A percentile compares a stretch with the other conserved stretches of the same genome.
Conservation (phyloP, 2,797 vertebrate species). For the Pangasius djambal region DNA sequence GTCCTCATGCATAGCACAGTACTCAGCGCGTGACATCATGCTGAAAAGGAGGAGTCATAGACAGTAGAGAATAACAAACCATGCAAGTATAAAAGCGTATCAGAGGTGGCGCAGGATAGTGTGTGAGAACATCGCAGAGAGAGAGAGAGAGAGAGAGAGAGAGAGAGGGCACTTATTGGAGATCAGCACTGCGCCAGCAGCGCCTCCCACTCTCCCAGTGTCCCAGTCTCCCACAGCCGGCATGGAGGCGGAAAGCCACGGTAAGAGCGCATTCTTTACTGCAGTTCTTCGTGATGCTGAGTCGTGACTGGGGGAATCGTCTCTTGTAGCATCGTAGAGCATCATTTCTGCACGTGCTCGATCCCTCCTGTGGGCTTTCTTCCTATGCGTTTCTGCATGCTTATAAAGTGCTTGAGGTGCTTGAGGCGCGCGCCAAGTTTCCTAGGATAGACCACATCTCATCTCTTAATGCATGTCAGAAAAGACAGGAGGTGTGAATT, state of each 20-base stretch:
- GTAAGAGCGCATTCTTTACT: conserved; percentile 30
- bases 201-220: conserved; percentile 15
- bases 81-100: not conserved
- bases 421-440: conserved; percentile 9
- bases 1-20: not conserved
- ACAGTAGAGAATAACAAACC: not conserved
- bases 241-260: conserved; percentile 41
- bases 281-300: not conserved
- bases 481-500: conserved; percentile 56
- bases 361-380: not conserved
- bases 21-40: conserved; percentile 1
- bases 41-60: not conserved
- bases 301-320: conserved; percentile 11
- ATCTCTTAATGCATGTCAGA: conserved; percentile 1
- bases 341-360: not conserved
- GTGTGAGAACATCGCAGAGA: not conserved
- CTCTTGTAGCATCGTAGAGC: not conserved
- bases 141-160: not conserved
- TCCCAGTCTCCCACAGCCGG: conserved; percentile 12
- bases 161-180: not conserved
- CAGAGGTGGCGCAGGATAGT: not conserved
- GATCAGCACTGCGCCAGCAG: conserved; percentile 28
- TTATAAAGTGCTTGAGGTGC: not conserved
- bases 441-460: not conserved
- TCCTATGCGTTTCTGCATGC: not conserved